Evolutionary conservation across 2,888 invertebrate genomes (phyloP).

Genomic region (Schizotus pectinicornis): DNA sequence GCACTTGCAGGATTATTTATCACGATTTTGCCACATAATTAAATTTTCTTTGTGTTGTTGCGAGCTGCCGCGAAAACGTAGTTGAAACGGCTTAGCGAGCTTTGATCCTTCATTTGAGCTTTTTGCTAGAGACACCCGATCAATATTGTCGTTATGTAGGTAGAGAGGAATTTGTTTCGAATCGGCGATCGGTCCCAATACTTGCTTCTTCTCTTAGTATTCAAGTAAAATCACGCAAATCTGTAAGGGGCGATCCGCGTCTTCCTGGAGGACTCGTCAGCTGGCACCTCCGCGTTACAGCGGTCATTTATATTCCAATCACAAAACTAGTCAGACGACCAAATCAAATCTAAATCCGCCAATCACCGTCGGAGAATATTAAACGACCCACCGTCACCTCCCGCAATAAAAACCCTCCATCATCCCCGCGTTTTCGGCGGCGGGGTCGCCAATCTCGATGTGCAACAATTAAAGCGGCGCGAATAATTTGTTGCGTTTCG

Average conservation of each 20-base stretch:
- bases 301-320: conserved; percentile 51
- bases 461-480: conserved; percentile 1
- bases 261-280: not conserved
- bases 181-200: too few relatives aligned
- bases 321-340: conserved; percentile 50
- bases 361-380: conserved; percentile 49
- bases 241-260: not conserved
- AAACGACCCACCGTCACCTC: conserved; percentile 39
- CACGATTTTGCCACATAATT: not conserved
- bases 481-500: not conserved
- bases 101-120: not conserved
- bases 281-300: not conserved
- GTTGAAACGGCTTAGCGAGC: not conserved
- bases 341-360: conserved; percentile 55
- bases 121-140: too few relatives aligned
- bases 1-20: conserved; percentile 11
- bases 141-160: too few relatives aligned
- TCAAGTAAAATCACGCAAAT: not conserved
- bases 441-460: too few relatives aligned
- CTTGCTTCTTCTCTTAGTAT: too few relatives aligned
- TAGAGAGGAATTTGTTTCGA: not conserved
- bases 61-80: too few relatives aligned
- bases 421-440: too few relatives aligned
- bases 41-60: not conserved
- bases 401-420: conserved; percentile 3